Evolutionary conservation across 1,140 invertebrate genomes (phyloP).

Genomic region (Eumeta japonica): DNA sequence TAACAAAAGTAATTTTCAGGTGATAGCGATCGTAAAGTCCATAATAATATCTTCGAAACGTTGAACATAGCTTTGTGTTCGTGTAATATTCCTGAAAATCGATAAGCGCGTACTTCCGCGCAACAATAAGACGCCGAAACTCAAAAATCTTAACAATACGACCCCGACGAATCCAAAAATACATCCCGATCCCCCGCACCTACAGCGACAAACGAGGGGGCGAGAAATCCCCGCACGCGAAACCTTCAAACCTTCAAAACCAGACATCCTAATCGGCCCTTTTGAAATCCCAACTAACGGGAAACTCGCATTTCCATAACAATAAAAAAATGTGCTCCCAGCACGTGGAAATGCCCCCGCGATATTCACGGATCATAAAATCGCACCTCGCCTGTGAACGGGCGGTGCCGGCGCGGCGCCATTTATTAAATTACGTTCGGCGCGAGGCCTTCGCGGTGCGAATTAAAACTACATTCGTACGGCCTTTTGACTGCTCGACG

Average conservation of each 20-base stretch:
- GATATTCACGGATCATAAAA: constrained; percentile 58
- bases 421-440: too few species aligned
- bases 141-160: background rate
- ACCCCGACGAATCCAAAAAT: background rate
- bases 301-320: constrained; percentile 56
- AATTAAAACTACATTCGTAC: too few species aligned
- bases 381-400: constrained; percentile 37
- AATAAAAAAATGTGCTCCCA: constrained; percentile 56
- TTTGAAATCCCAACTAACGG: constrained; percentile 55
- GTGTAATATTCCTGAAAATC: too few species aligned
- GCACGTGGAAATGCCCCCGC: constrained; percentile 54
- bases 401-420: too few species aligned
- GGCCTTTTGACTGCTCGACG: too few species aligned
- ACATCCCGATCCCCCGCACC: constrained; percentile 11
- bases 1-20: too few species aligned
- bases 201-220: constrained; percentile 43
- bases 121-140: too few species aligned
- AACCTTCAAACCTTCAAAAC: constrained; percentile 50
- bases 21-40: background rate
- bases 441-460: too few species aligned
- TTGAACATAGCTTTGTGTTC: background rate
- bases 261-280: constrained; percentile 55
- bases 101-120: too few species aligned
- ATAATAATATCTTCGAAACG: background rate
- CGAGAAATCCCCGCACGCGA: constrained; percentile 36